Evolutionary conservation across 1,140 invertebrate genomes (phyloP), one percentile per base, ranked within the genome.

Genomic region (Pemphigus obesinymphae): DNA sequence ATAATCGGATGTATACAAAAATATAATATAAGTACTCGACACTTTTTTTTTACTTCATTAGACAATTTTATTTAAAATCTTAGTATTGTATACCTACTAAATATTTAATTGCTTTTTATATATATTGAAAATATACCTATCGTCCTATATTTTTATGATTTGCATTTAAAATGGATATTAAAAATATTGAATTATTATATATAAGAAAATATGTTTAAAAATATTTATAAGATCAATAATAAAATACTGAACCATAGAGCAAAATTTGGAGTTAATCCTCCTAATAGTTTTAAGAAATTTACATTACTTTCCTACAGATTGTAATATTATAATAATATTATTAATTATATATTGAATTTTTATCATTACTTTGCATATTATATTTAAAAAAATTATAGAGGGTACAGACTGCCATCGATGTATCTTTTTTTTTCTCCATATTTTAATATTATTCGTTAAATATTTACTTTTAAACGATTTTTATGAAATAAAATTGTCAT

Each of bases 321-420:
- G 11, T 34, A 34, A 37, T 37, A 63, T 31, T 17, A n/a, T 37
- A 37, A n/a, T 34, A 20, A 40, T n/a, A 37, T 66, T 66, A 10
- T 66, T 66, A n/a, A 37, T 40, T 45, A 70, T 7, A 31, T 26
- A 17, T 70, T 29, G 17, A 45, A 7, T 45, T 70, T 11, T 45
- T 45, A 43, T 45, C 3, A 40, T 45, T 26, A 70, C 45, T 70
- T 70, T 45, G 45, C 20, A n/a, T 37, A 37, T 40, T 68, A 5
- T 37, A 66, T 66, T 37, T 37, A 0, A 37, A 40, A 20, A 37
- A n/a, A 10, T 23, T 26, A 70, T 70, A 45, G 68, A 70, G 68
- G 26, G 13, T 70, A 70, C 68, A 70, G 68, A 70, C 68, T 70
- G 68, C 40, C 68, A 29, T 70, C 40, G 29, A 29, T 70, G 23